These are phyloP conservation scores for Chrysina gloriosa DNA, from an alignment of 2,888 invertebrate genomes.

Conservation along the genomic window DNA sequence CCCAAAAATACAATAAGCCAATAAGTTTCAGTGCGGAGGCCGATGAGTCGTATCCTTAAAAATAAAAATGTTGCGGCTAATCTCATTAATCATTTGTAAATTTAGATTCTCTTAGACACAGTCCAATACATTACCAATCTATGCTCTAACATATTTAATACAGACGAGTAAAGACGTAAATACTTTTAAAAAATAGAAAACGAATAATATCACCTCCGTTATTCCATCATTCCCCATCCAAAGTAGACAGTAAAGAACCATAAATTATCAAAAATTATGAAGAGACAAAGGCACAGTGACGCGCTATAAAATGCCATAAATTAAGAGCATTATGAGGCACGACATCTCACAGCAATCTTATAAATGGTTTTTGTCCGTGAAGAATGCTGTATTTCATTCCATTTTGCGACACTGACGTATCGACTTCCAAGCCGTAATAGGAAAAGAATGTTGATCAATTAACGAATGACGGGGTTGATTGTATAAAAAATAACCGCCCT, in stretches of 20 bases:
- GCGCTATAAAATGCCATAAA: slow-evolving; percentile 12
- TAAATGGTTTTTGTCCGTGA: slow-evolving; percentile 20
- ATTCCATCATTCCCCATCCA: neutral
- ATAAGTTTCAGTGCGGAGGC: too few relatives aligned
- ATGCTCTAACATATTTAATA: too few relatives aligned
- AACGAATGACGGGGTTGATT: slow-evolving; percentile 18
- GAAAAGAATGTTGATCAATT: slow-evolving; percentile 30
- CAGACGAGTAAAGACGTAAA: too few relatives aligned
- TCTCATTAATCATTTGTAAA: too few relatives aligned
- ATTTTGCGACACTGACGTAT: slow-evolving; percentile 16
- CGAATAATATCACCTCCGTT: neutral
- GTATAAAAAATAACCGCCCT: slow-evolving; percentile 2
- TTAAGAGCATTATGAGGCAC: slow-evolving; percentile 16
- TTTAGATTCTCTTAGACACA: too few relatives aligned
- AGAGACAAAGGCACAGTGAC: neutral
- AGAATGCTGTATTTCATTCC: slow-evolving; percentile 25
- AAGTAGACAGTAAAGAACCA: neutral
- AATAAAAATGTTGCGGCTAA: too few relatives aligned
- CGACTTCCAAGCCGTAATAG: slow-evolving; percentile 13
- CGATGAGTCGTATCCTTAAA: too few relatives aligned
- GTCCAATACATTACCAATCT: too few relatives aligned
- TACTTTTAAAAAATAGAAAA: neutral
- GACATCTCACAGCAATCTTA: slow-evolving; percentile 10
- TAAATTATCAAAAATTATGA: neutral
- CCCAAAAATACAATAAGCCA: too few relatives aligned